Evolutionary conservation across 2,797 vertebrate genomes (phyloP).

Genomic region (Eulemur albifrons): DNA sequence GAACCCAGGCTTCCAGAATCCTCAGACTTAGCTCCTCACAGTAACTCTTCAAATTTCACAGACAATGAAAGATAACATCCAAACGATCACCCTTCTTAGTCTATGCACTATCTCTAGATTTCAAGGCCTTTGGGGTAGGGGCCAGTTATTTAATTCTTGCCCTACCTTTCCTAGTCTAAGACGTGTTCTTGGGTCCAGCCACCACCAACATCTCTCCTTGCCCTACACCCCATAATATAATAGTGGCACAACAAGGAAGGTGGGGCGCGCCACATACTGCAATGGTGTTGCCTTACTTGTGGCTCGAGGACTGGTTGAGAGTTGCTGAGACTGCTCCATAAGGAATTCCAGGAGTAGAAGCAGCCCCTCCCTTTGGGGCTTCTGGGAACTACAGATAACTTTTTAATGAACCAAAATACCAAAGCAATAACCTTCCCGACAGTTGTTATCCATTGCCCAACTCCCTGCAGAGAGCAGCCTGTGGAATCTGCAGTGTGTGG

Average conservation of each 20-base stretch:
- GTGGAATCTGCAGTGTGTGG: constrained; percentile 63
- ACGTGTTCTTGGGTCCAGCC: neutral
- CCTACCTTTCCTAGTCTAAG: neutral
- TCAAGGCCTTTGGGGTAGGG: neutral
- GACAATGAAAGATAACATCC: neutral
- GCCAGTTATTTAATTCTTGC: neutral
- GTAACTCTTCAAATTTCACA: neutral
- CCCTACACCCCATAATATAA: neutral
- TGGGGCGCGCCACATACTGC: neutral
- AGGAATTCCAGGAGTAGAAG: constrained; percentile 69
- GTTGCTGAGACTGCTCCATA: constrained; percentile 47
- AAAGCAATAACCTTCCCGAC: constrained; percentile 59
- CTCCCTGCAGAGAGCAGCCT: constrained; percentile 46
- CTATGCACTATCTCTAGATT: neutral
- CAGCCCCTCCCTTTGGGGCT: constrained; percentile 39
- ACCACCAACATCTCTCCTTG: neutral
- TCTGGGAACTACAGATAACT: constrained; percentile 72
- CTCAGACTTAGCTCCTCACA: neutral
- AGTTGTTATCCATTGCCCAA: constrained; percentile 63
- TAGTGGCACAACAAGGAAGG: neutral
- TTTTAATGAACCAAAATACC: constrained; percentile 78
- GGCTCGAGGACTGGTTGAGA: neutral
- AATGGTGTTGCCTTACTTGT: neutral
- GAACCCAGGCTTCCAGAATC: neutral
- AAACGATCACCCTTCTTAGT: neutral